These are phyloP conservation scores for Tetragnatha montana DNA, from an alignment of 2,888 invertebrate species.

Conservation along the genomic window DNA sequence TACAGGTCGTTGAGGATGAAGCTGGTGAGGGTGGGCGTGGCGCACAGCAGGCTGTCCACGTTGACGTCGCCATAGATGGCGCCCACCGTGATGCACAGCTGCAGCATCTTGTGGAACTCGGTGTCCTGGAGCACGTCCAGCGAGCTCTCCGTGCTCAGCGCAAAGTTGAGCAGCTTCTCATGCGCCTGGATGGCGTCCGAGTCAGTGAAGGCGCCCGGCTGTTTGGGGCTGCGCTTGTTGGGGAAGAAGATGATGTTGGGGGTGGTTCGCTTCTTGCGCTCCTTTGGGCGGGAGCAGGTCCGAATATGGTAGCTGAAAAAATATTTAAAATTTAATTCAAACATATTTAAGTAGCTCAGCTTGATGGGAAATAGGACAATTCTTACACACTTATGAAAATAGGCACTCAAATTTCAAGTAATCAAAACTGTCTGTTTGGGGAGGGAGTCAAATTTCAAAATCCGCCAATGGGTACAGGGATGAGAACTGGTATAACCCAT, in stretches of 20 bases:
- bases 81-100: conserved; percentile 64
- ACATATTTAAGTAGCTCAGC: too few relatives aligned
- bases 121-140: conserved; percentile 54
- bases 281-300: conserved; percentile 60
- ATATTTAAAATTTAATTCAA: too few relatives aligned
- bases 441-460: too few relatives aligned
- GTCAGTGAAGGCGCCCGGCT: conserved; percentile 35
- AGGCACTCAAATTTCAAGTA: too few relatives aligned
- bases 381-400: too few relatives aligned
- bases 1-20: conserved; percentile 63
- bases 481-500: too few relatives aligned
- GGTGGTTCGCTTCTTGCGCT: conserved; percentile 49
- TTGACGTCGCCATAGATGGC: conserved; percentile 69
- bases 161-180: conserved; percentile 61
- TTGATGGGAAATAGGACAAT: too few relatives aligned
- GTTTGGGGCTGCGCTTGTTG: conserved; percentile 45
- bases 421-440: too few relatives aligned
- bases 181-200: conserved; percentile 56
- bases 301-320: conserved; percentile 44
- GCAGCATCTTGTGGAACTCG: conserved; percentile 65
- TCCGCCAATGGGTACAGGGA: too few relatives aligned
- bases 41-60: conserved; percentile 60
- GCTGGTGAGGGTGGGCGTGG: conserved; percentile 55
- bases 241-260: conserved; percentile 68
- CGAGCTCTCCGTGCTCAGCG: conserved; percentile 57